Base-by-base conservation (phyloP, 2,113 vertebrate genomes). In the Alligator sinensis region DNA sequence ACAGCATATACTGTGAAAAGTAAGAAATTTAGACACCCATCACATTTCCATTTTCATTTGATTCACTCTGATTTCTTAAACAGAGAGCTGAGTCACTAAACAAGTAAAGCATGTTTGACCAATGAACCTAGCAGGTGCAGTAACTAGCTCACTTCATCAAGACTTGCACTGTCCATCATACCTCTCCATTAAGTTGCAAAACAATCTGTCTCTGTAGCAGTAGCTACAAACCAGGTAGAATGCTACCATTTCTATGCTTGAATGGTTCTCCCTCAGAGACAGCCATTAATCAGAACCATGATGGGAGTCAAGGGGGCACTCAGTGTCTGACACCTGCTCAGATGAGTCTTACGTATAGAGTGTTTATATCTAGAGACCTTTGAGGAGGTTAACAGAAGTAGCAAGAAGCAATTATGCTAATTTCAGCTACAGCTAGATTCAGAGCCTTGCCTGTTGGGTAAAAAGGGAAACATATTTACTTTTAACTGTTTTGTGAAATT, bases 321-420 rank as follows among this genome's bases (percentile, higher is more conserved):
- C 1, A 5, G 24, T 62, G 47, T 62, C 85, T 82, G 25, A 93
- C 34, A 89, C 18, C 47, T 92, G 27, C 61, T 94, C 82, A 25
- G 4, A 79, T 59, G 82, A 84, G 38, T 47, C 91, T 81, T 87
- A 27, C 24, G 16, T 82, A 78, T 85, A 77, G 15, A 87, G 5
- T 58, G 17, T 93, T 92, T 85, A 76, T 86, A 90, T 62, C 88
- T 19, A 75, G 70, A 80, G 90, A 91, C 6, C 12, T 88, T 88
- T 70, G 80, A 94, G 75, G 81, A 95, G 9, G 76, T 78, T 83
- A 91, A 84, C 22, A 61, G 70, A 90, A 91, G 70, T 57, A 95
- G 19, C 25, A 86, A 72, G 92, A 95, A 82, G 47, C 70, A 94
- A 77, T 92, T 77, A 59, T 7, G 30, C 54, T 25, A 92, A 55